phyloP scores from a whole-genome alignment of 2,113 vertebrate species.

The Sylvilagus bachmani region DNA sequence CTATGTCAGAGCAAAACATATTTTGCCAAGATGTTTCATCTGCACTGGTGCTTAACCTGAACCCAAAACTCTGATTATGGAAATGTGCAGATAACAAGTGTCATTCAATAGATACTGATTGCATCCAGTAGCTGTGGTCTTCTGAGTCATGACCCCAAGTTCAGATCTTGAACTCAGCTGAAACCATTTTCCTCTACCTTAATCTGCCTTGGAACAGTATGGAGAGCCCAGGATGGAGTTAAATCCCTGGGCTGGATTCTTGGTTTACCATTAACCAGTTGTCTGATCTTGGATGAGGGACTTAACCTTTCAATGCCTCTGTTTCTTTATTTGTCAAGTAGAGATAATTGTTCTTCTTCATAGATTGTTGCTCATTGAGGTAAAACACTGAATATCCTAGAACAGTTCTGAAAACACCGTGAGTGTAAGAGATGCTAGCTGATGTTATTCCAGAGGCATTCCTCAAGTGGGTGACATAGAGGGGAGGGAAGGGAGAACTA shows the following conservation, averaged over 20 bases:
- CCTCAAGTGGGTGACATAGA: not conserved
- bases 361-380: not conserved
- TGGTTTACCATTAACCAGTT: not conserved
- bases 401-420: not conserved
- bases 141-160: not conserved
- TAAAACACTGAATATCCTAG: not conserved
- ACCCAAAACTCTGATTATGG: not conserved
- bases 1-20: not conserved
- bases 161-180: not conserved
- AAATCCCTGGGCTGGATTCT: not conserved
- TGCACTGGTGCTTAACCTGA: not conserved
- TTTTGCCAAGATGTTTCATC: not conserved
- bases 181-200: not conserved
- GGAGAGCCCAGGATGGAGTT: not conserved
- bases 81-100: not conserved
- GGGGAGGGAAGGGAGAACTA: not conserved
- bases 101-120: not conserved
- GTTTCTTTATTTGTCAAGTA: not conserved
- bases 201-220: not conserved
- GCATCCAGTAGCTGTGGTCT: not conserved
- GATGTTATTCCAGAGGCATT: not conserved
- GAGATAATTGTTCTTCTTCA: not conserved
- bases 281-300: not conserved
- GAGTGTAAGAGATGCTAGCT: not conserved
- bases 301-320: not conserved